Evolutionary conservation across 2,797 vertebrate genomes (phyloP).

Genomic region (Lates japonicus): DNA sequence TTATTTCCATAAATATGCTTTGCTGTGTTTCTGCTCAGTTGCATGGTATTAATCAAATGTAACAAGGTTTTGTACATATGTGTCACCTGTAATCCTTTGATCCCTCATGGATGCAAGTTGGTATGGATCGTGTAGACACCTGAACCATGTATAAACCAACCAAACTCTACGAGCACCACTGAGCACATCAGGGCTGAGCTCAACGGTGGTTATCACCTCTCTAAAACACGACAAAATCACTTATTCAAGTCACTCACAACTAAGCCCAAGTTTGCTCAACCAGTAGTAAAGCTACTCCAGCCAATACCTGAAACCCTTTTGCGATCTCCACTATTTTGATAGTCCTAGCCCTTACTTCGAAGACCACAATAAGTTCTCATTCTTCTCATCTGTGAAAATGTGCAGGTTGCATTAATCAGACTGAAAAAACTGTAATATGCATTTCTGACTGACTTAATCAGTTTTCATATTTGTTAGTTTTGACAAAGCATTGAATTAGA

Average conservation of each 20-base stretch:
- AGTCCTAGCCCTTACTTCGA: slow-evolving; percentile 68
- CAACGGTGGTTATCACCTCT: slow-evolving; percentile 87
- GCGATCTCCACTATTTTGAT: slow-evolving; percentile 84
- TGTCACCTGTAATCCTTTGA: slow-evolving; percentile 89
- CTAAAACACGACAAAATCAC: slow-evolving; percentile 76
- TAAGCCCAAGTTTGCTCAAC: not conserved
- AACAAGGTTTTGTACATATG: not conserved
- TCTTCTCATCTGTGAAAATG: slow-evolving; percentile 71
- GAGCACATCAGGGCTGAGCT: slow-evolving; percentile 73
- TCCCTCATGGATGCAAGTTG: slow-evolving; percentile 88
- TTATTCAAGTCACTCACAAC: not conserved
- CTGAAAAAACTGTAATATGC: not conserved
- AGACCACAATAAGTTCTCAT: slow-evolving; percentile 71
- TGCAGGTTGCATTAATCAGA: slow-evolving; percentile 1
- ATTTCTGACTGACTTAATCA: not conserved
- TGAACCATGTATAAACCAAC: slow-evolving; percentile 85
- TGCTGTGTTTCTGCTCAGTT: not conserved
- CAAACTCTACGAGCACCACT: slow-evolving; percentile 79
- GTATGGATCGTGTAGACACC: slow-evolving; percentile 91
- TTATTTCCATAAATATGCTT: not conserved
- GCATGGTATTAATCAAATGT: not conserved
- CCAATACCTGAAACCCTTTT: slow-evolving; percentile 92
- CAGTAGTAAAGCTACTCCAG: not conserved
- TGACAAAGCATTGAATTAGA: not conserved
- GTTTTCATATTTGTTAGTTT: not conserved